Percentiles rank a stretch among this genome's conserved stretches.
Conservation (phyloP, 2,888 invertebrate genomes). For the Platycheirus rosarum region DNA sequence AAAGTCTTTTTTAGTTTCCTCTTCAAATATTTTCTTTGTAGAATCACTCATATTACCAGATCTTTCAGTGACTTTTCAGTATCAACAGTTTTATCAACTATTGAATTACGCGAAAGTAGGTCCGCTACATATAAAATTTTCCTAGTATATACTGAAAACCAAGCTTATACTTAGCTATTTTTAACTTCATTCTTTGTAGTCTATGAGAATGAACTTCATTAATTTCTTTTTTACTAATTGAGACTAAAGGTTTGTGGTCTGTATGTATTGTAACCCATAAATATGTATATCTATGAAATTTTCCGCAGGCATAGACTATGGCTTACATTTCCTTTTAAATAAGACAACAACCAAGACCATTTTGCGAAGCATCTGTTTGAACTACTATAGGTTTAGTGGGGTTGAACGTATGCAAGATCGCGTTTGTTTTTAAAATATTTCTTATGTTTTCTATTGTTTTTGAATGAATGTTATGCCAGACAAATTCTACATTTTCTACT, state of each 20-base stretch:
- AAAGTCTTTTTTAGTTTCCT: constrained; percentile 15
- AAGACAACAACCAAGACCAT: constrained; percentile 54
- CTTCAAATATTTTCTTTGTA: constrained; percentile 33
- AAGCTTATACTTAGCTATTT: constrained; percentile 74
- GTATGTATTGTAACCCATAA: constrained; percentile 13
- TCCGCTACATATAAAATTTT: constrained; percentile 72
- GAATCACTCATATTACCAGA: constrained; percentile 46
- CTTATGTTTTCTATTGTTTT: constrained; percentile 72
- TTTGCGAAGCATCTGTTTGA: constrained; percentile 55
- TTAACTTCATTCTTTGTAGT: constrained; percentile 75
- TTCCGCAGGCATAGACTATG: constrained; percentile 34
- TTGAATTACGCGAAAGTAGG: constrained; percentile 57
- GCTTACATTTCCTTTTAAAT: constrained; percentile 56
- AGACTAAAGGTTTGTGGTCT: constrained; percentile 30
- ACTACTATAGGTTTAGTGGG: constrained; percentile 23
- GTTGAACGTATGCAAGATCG: constrained; percentile 39
- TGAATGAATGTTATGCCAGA: constrained; percentile 72
- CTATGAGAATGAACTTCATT: constrained; percentile 63
- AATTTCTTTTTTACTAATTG: constrained; percentile 45
- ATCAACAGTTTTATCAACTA: constrained; percentile 30
- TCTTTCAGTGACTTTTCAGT: constrained; percentile 27
- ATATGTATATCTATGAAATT: constrained; percentile 38
- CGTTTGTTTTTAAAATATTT: constrained; percentile 74
- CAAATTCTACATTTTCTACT: constrained; percentile 74
- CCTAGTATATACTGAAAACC: constrained; percentile 71